These are phyloP conservation scores for Plotosus lineatus DNA, from an alignment of 2,113 vertebrate species.

Conservation along the genomic window DNA sequence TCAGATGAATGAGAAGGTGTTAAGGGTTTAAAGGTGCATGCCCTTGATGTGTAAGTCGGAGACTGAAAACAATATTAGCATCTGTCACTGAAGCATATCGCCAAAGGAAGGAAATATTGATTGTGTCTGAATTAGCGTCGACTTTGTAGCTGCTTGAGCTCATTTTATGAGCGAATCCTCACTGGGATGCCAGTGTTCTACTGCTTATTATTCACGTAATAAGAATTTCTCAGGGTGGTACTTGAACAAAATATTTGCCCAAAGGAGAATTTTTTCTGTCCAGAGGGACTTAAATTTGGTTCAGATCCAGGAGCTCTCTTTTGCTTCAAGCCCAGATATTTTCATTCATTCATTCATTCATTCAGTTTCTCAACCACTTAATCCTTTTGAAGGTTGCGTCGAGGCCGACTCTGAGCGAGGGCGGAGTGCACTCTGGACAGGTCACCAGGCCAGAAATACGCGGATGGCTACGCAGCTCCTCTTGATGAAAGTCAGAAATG, in stretches of 20 bases:
- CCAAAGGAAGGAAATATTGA: slow-evolving; percentile 18
- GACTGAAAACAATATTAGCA: slow-evolving; percentile 24
- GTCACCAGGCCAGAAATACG: too few species aligned
- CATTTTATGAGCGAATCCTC: background rate
- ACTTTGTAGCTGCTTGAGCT: slow-evolving; percentile 15
- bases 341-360: too few species aligned
- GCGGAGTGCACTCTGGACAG: too few species aligned
- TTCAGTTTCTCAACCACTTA: too few species aligned
- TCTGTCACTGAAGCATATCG: background rate
- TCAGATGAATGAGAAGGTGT: background rate
- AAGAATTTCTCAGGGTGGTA: background rate
- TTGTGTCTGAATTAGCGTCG: background rate
- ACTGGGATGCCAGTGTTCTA: background rate
- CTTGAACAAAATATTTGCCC: background rate
- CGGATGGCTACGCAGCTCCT: too few species aligned
- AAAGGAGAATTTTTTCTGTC: background rate
- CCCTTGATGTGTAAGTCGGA: background rate
- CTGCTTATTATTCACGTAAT: background rate
- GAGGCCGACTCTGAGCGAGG: too few species aligned
- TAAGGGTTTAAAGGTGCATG: background rate
- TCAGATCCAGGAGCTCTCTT: background rate
- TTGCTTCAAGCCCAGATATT: background rate
- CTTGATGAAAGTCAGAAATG: too few species aligned
- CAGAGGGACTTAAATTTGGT: background rate
- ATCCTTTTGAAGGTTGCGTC: too few species aligned